A percentile compares a stretch with the other conserved stretches of the same genome.
Conservation (phyloP, 2,113 vertebrate species). For the Sceloporus undulatus region DNA sequence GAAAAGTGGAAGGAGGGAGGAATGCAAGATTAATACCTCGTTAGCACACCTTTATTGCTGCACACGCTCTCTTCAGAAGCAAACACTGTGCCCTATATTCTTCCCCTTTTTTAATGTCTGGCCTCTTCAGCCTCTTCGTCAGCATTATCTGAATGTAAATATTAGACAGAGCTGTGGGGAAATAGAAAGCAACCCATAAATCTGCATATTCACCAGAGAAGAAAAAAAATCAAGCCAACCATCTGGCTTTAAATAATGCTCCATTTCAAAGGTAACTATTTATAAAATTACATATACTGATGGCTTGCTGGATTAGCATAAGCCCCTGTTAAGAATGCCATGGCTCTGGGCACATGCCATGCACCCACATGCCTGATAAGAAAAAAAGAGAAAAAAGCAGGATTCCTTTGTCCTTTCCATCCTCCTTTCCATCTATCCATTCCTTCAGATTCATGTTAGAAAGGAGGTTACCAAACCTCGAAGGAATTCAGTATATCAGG, state of each 20-base stretch:
- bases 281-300: conserved; percentile 25
- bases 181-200: conserved; percentile 40
- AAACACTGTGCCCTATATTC: conserved; percentile 13
- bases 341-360: conserved; percentile 7
- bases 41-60: conserved; percentile 63
- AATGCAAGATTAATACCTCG: conserved; percentile 70
- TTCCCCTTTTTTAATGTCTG: conserved; percentile 40
- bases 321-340: conserved; percentile 2
- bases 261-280: conserved; percentile 51
- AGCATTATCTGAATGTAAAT: conserved; percentile 60
- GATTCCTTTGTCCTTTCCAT: background rate
- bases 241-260: conserved; percentile 51
- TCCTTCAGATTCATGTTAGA: background rate
- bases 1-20: conserved; percentile 14
- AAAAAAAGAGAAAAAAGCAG: background rate
- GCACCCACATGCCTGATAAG: background rate
- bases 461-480: background rate
- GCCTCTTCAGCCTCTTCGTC: conserved; percentile 52
- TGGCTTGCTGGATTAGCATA: conserved; percentile 17
- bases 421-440: background rate
- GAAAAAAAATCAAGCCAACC: conserved; percentile 46
- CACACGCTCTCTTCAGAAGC: conserved; percentile 46
- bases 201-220: conserved; percentile 45
- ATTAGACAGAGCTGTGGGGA: conserved; percentile 27
- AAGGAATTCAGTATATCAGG: background rate